Evolutionary conservation across 1,140 invertebrate genomes (phyloP), one percentile per base, ranked within the genome.

Genomic region (Streblospio benedicti): DNA sequence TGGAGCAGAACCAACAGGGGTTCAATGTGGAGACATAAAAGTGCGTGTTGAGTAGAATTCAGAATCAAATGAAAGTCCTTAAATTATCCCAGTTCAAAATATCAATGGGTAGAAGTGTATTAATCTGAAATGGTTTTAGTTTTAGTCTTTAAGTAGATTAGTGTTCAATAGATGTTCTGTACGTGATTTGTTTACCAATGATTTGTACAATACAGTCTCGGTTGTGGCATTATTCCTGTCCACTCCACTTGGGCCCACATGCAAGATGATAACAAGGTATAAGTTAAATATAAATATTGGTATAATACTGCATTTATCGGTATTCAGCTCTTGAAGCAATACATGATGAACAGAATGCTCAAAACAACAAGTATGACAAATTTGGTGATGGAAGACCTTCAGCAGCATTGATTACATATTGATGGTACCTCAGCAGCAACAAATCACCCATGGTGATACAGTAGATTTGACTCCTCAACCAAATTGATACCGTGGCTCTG

Each of bases 1-100:
- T 74, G 38, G 0, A 65, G 32, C 16, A 45, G 14, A 41, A 41
- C 35, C 9, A 18, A 9, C 9, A 41, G 35, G 35, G 9, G n/a
- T n/a, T n/a, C n/a, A n/a, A n/a, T n/a, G n/a, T n/a, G n/a, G n/a
- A n/a, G n/a, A n/a, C n/a, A n/a, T n/a, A n/a, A n/a, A n/a, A n/a
- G n/a, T n/a, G n/a, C n/a, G n/a, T n/a, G n/a, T n/a, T n/a, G n/a
- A n/a, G n/a, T n/a, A n/a, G n/a, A n/a, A n/a, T n/a, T 38, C 9
- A 9, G n/a, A n/a, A 38, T 38, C 9, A 38, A 38, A 9, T 9
- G 35, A 38, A 9, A 38, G 6, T 16, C 6, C 23, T 49, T 1
- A 28, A 27, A 1, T 9, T 38, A 38, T 38, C 9, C 9, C 35
- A 38, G 35, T 38, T n/a, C n/a, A 38, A 9, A n/a, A 9, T 38